Evolutionary conservation across 1,140 invertebrate species (phyloP), one percentile per base, ranked within the genome.

Genomic region (Penaeus chinensis): DNA sequence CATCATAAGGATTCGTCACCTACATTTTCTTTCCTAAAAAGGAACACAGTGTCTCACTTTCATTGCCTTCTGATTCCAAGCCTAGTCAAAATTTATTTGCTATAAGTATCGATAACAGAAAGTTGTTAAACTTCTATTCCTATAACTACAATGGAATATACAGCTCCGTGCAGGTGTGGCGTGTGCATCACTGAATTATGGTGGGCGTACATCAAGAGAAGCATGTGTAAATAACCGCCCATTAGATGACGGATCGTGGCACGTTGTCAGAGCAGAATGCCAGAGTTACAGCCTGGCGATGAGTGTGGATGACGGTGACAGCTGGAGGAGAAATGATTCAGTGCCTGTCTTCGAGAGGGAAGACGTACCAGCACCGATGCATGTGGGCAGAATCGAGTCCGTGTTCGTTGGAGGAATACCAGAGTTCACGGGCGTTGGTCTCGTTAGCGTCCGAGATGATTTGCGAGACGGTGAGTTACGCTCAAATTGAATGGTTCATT

Each of bases 221-320:
- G 74, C 60, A 13, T 85, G 84, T 27, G 74, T 85, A 13, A 76
- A 85, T 37, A 76, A 74, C 7, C 74, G 76, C 3, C 74, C 62
- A 16, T 16, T 85, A 13, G 84, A 76, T 42, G 74, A 78, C 22
- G 84, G 84, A 4, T 61, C 37, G n/a, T 85, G 84, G 84, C 84
- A 85, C 71, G 78, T 61, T 3, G 32, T 85, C 84, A 65, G 32
- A n/a, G 84, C 84, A n/a, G 84, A 85, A 32, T 62, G 76, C 42
- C 84, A 78, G 24, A 76, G 84, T 47, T 76, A 85, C 27, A 65
- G 77, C 61, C 74, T 85, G 3, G 62, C 63, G 60, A n/a, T 85
- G n/a, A 22, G 60, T 18, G 74, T 85, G 27, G 84, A 85, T 62
- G 84, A 85, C 37, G 84, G 74, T 0, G 84, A 85, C 60, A 74